phyloP scores from a whole-genome alignment of 92 coral and sea anemone species.

The Hydrozoanthus gracilis region DNA sequence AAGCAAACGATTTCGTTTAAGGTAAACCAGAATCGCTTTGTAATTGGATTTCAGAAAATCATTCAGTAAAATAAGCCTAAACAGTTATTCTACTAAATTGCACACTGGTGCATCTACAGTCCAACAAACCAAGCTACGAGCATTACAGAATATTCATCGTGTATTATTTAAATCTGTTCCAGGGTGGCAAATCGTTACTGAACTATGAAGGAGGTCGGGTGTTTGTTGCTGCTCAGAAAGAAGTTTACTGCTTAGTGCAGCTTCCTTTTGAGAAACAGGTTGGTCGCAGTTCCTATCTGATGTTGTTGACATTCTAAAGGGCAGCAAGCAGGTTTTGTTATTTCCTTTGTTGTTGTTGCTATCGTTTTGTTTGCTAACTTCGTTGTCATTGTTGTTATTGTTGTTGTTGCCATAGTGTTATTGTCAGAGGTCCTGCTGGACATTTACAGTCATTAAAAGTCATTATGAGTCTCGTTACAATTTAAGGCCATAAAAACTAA shows the following conservation, averaged over 20 bases:
- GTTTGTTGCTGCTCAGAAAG: slow-evolving; percentile 92
- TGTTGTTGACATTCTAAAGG: no score
- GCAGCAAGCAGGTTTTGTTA: no score
- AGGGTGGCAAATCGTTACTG: slow-evolving; percentile 91
- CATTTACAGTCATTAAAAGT: no score
- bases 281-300: no score
- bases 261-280: slow-evolving; percentile 95
- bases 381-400: no score
- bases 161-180: not conserved
- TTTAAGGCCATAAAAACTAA: no score
- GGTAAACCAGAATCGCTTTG: slow-evolving; percentile 52
- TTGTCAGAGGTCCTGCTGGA: no score
- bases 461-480: no score
- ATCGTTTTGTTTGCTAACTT: no score
- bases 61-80: not conserved
- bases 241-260: slow-evolving; percentile 92
- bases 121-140: not conserved
- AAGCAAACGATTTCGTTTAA: slow-evolving; percentile 90
- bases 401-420: no score
- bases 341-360: no score
- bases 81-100: not conserved
- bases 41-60: no score
- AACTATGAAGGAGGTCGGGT: slow-evolving; percentile 88
- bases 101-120: not conserved
- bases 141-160: not conserved